Evolutionary conservation across 2,888 invertebrate species (phyloP), one percentile per base, ranked within the genome.

Genomic region (Hypomecis atomaria): DNA sequence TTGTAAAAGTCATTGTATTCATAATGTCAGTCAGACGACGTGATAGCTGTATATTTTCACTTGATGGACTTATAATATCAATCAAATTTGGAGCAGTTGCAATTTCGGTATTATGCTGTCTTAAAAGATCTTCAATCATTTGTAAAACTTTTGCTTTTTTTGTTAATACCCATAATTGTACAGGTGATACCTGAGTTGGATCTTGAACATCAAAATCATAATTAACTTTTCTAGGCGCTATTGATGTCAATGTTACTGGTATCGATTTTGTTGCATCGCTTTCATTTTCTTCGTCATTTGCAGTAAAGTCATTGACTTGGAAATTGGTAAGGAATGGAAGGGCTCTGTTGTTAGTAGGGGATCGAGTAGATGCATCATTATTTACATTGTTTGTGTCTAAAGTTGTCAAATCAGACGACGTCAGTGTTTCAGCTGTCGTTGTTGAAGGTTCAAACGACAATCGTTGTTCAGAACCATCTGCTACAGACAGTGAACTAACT

Each of bases 61-160:
- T 67, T 38, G 85, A 75, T 69, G 83, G 78, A 66, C 72, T 81
- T 36, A 85, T 75, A 60, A 85, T 71, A 62, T 89, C 88, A 71
- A 79, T 82, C 69, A 91, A 73, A 49, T 87, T 80, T 59, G 81
- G 77, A 58, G 82, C 84, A 69, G 87, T 90, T 43, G 84, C 85
- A 70, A 92, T 77, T 79, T 93, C 92, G 58, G 83, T 81, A 72
- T 93, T 89, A 69, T 93, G 92, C 72, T 88, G 85, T 73, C 83
- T 81, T 73, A 93, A 87, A 48, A 93, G 76, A 65, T 92, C 88
- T 86, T 93, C 92, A 60, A 93, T 93, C 88, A 92, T 91, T 80
- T 91, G 86, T 65, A 93, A 83, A 67, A 93, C 89, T 69, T 84
- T 85, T 66, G 93, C 92, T 83, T 92, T 90, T 78, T 89, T 90